A percentile compares a stretch with the other conserved stretches of the same genome.
Evolutionary conservation across 2,113 vertebrate species (phyloP).

Genomic region (Pavo muticus): DNA sequence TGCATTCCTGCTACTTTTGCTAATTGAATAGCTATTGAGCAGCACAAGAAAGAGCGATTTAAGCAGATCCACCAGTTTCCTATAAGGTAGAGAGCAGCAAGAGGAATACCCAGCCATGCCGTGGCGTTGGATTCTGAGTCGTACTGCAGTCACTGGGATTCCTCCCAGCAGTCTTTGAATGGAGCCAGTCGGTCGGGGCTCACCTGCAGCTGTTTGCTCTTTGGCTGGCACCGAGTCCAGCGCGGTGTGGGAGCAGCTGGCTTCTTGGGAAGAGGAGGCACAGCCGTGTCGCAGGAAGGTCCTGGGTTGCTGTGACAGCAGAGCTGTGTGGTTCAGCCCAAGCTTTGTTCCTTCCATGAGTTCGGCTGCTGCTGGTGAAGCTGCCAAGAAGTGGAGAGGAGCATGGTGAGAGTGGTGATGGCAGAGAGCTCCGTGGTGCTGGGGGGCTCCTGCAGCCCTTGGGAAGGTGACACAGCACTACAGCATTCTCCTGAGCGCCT

Average conservation of each 20-base stretch:
- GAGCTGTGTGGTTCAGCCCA: background rate
- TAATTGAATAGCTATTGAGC: background rate
- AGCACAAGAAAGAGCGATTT: background rate
- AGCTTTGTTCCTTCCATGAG: background rate
- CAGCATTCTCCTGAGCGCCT: background rate
- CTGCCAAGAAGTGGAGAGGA: background rate
- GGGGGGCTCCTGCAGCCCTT: background rate
- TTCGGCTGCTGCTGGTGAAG: background rate
- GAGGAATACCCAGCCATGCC: background rate
- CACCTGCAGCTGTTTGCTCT: background rate
- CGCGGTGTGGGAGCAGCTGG: background rate
- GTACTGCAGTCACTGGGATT: background rate
- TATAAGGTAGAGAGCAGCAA: background rate
- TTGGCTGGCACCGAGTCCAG: background rate
- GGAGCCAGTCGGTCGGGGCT: background rate
- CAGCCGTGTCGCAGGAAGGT: background rate
- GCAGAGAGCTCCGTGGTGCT: background rate
- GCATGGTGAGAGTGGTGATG: fast-evolving
- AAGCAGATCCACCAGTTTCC: background rate
- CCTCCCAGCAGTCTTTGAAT: background rate
- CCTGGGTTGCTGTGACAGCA: background rate
- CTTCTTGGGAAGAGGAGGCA: background rate
- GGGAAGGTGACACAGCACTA: background rate
- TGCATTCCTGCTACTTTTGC: fast-evolving
- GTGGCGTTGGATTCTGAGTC: background rate